phyloP scores from a whole-genome alignment of 2,797 vertebrate species.

The Eremophila alpestris region DNA sequence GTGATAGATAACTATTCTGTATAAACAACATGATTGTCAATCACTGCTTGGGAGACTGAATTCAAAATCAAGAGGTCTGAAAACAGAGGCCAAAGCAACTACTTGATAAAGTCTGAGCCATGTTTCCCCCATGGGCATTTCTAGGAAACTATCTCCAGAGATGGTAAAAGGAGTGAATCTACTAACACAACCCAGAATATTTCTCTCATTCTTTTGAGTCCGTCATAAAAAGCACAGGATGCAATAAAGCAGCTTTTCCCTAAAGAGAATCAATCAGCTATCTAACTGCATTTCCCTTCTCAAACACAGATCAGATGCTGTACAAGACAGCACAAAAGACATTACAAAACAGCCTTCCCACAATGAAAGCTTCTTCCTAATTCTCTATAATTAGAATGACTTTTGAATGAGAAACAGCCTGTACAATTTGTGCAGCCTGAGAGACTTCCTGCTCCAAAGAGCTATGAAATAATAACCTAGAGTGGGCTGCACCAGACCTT shows the following conservation, averaged over 20 bases:
- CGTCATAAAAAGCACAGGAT: conserved; percentile 2
- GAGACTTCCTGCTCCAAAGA: conserved; percentile 46
- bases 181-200: neutral
- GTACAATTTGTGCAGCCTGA: conserved; percentile 48
- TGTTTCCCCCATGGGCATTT: neutral
- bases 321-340: conserved; percentile 47
- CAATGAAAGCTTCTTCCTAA: conserved; percentile 57
- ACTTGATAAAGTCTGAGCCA: neutral
- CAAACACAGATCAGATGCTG: conserved; percentile 50
- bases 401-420: conserved; percentile 60
- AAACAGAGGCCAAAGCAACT: neutral
- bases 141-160: conserved; percentile 5
- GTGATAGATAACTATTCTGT: neutral
- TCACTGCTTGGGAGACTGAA: neutral
- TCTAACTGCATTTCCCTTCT: conserved; percentile 44
- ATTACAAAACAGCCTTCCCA: conserved; percentile 35
- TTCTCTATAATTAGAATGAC: conserved; percentile 65
- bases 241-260: conserved; percentile 11
- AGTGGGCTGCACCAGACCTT: neutral
- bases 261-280: conserved; percentile 31
- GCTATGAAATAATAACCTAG: conserved; percentile 7
- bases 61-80: neutral
- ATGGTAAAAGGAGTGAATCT: conserved; percentile 5
- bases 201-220: conserved; percentile 1
- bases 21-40: neutral